These are phyloP conservation scores for Corythornis madagascariensis DNA, from an alignment of 2,113 vertebrate species.

Conservation along the genomic window DNA sequence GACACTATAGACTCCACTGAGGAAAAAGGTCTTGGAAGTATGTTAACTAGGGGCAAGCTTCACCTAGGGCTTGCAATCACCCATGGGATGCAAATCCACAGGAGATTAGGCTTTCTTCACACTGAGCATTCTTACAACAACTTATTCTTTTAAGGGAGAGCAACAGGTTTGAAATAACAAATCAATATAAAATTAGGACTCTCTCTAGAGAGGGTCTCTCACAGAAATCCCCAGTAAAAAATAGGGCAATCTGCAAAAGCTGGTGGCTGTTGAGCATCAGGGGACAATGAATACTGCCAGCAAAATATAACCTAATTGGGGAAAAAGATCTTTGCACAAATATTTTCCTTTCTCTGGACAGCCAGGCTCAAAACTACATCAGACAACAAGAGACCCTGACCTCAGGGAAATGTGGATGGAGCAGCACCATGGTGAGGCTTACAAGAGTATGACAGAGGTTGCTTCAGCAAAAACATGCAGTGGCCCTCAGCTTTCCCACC, in stretches of 20 bases:
- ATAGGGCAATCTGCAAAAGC: neutral
- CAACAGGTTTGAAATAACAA: neutral
- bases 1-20: neutral
- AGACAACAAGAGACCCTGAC: neutral
- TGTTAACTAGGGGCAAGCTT: neutral
- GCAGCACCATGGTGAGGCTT: neutral
- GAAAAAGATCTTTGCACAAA: neutral
- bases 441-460: neutral
- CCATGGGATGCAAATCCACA: neutral
- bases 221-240: neutral
- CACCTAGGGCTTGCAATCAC: neutral
- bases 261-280: neutral
- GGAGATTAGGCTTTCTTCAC: neutral
- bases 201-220: neutral
- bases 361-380: neutral
- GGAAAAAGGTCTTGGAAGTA: neutral
- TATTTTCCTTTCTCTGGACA: neutral
- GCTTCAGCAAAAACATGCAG: rapidly evolving
- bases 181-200: neutral
- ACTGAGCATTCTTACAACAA: neutral
- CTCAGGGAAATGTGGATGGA: neutral
- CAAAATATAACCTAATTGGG: neutral
- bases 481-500: neutral
- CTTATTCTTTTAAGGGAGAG: neutral
- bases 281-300: neutral